phyloP scores from a whole-genome alignment of 2,888 invertebrate genomes.

The Leuctra nigra region DNA sequence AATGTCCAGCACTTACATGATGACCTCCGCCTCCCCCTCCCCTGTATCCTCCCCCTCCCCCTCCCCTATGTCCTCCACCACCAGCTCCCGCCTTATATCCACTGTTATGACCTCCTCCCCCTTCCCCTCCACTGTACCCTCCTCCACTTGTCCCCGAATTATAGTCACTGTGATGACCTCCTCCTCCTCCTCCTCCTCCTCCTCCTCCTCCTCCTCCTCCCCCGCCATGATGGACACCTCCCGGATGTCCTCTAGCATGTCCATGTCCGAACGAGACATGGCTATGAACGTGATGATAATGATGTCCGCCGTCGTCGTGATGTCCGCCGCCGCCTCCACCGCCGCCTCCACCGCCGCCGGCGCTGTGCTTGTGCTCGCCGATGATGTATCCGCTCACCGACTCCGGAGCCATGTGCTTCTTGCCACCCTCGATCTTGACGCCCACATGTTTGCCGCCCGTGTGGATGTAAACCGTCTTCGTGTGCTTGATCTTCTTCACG shows the following conservation, averaged over 20 bases:
- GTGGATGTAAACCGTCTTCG: slow-evolving; percentile 52
- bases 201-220: no score
- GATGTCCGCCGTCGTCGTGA: neutral
- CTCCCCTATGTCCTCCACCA: slow-evolving; percentile 7
- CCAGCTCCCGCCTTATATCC: no score
- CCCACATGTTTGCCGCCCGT: slow-evolving; percentile 36
- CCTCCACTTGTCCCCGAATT: no score
- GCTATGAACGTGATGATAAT: neutral
- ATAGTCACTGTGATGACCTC: no score
- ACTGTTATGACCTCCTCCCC: no score
- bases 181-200: no score
- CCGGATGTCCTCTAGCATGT: slow-evolving; percentile 36
- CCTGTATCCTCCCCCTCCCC: slow-evolving; percentile 32
- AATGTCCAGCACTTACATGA: neutral
- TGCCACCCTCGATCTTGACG: slow-evolving; percentile 18
- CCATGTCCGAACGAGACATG: no score
- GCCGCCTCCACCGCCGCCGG: slow-evolving; percentile 32
- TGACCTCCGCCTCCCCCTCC: slow-evolving; percentile 29
- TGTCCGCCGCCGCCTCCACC: slow-evolving; percentile 29
- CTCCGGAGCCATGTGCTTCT: slow-evolving; percentile 29
- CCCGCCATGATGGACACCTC: slow-evolving; percentile 15
- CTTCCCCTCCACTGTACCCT: no score
- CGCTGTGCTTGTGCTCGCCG: neutral
- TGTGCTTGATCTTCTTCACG: slow-evolving; percentile 52
- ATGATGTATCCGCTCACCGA: slow-evolving; percentile 18